These are phyloP conservation scores for Triplophysa yarkandensis DNA, from an alignment of 2,797 vertebrate species.

Conservation along the genomic window DNA sequence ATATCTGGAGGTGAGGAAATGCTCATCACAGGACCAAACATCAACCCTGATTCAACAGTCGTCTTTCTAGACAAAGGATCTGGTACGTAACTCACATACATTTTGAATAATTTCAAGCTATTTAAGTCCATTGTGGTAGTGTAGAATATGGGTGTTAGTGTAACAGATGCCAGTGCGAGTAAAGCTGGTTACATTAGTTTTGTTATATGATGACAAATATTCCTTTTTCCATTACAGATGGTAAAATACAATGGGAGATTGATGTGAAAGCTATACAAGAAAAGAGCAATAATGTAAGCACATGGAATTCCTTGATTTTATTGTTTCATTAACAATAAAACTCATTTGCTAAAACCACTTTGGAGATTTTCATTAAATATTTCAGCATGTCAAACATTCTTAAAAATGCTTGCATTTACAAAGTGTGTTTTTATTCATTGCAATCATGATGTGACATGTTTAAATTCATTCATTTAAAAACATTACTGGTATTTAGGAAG, in stretches of 20 bases:
- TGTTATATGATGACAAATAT: neutral
- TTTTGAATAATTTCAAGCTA: neutral
- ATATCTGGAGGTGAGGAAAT: constrained; percentile 87
- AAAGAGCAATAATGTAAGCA: constrained; percentile 84
- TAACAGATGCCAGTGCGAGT: too few relatives aligned
- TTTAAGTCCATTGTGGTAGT: neutral
- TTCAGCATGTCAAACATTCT: too few relatives aligned
- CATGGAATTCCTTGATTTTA: neutral
- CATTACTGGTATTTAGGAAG: too few relatives aligned
- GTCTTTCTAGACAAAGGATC: constrained; percentile 90
- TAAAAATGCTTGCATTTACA: too few relatives aligned
- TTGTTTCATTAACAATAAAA: neutral
- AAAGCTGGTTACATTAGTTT: too few relatives aligned
- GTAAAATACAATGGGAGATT: constrained; percentile 88
- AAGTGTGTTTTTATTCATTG: too few relatives aligned
- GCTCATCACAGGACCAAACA: constrained; percentile 87
- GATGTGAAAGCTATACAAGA: constrained; percentile 86
- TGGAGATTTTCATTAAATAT: too few relatives aligned
- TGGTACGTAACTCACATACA: constrained; percentile 68
- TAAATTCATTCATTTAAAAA: too few relatives aligned
- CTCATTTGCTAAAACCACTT: neutral
- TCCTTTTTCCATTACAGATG: constrained; percentile 78
- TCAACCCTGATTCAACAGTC: constrained; percentile 88
- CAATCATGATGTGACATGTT: too few relatives aligned
- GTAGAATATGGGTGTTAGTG: neutral